Evolutionary conservation across 30 jellyfish, hydroid and myxozoan species (phyloP).

Genomic region (Mastigias papua): DNA sequence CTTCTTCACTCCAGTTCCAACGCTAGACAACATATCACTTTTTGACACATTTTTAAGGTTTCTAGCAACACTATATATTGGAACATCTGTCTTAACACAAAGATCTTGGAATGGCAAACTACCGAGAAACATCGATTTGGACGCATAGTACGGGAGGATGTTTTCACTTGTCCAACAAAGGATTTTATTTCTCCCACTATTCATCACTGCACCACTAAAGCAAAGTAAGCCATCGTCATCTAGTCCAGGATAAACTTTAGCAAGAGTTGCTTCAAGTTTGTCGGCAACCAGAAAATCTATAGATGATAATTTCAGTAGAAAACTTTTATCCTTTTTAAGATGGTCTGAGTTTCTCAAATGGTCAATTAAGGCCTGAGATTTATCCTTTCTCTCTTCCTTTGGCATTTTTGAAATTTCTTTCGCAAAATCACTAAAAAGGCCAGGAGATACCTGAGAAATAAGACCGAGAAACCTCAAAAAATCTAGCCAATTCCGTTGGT

Average conservation of each 20-base stretch:
- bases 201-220: constrained; percentile 19
- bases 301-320: neutral
- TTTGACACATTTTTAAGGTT: constrained; percentile 23
- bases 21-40: neutral
- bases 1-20: constrained; percentile 28
- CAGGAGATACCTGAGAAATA: constrained; percentile 7
- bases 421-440: constrained; percentile 63
- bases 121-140: neutral
- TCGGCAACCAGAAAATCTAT: constrained; percentile 48
- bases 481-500: constrained; percentile 41
- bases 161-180: constrained; percentile 51
- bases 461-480: constrained; percentile 67
- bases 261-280: neutral
- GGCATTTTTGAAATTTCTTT: neutral
- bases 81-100: neutral
- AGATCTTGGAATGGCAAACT: neutral
- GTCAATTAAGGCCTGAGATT: constrained; percentile 38
- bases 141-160: constrained; percentile 37
- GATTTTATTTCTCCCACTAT: neutral
- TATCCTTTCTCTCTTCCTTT: neutral
- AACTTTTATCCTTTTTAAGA: neutral
- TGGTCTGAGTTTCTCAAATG: constrained; percentile 2
- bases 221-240: neutral
- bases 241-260: neutral
- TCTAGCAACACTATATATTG: constrained; percentile 19